Base-by-base conservation (phyloP, 2,888 invertebrate genomes). In the Eristalis tenax region DNA sequence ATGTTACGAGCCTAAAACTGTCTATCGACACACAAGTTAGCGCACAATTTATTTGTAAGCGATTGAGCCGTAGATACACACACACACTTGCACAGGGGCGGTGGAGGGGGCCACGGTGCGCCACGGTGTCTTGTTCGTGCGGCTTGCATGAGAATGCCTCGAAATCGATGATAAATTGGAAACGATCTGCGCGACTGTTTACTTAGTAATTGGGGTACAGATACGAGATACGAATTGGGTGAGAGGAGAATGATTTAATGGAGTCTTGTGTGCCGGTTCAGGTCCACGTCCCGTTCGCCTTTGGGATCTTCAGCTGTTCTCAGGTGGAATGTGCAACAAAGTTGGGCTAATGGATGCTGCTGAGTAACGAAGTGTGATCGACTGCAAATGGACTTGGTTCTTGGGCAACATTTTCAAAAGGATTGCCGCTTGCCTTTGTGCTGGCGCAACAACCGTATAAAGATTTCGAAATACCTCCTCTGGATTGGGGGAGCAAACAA, bases 1-100 rank as follows among this genome's bases (percentile, higher is more conserved):
- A 66, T 86, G 85, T 83, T 79, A 56, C 70, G 78, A 59, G 75
- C 66, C 66, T 61, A 40, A 61, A 84, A 79, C 71, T 61, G 70
- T 80, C 61, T 79, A 75, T 84, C 83, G 65, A 71, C 77, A 79
- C 74, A 75, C 61, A 61, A 61, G 28, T 65, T 66, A 84, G 50
- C 50, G 38, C 11, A 38, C 50, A 70, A 79, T 75, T 84, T 78
- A 78, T 65, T 70, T 50, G 38, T 57, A 57, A 40, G 26, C 28
- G 75, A 75, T 40, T 26, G 32, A 57, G 43, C 40, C 13, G 57
- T 32, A 11, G 35, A 32, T 18, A 50, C 18, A 50, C n/a, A 43
- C 50, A 50, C 18, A 8, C 50, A 8, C 18, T 0, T 1, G 18
- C 18, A 2, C 18, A n/a, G 59, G 23, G 13, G 26, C 26, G 1